These are phyloP conservation scores for Cephalopterus ornatus DNA, from an alignment of 2,113 vertebrate genomes.

Conservation along the genomic window DNA sequence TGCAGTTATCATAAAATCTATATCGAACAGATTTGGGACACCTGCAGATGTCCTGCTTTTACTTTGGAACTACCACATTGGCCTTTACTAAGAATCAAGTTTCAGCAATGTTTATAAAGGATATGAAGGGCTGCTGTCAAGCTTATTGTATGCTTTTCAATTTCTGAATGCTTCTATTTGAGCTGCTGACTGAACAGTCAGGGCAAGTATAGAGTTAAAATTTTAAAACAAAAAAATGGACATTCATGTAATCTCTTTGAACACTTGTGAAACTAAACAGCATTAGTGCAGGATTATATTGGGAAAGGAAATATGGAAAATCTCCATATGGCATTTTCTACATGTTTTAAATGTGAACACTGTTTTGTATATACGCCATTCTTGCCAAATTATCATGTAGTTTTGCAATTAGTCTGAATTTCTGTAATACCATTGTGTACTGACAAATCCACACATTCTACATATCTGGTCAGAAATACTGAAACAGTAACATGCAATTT, in stretches of 20 bases:
- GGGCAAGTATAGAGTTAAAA: not conserved
- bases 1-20: not conserved
- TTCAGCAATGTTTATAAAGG: not conserved
- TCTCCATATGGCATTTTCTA: not conserved
- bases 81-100: not conserved
- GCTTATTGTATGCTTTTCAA: not conserved
- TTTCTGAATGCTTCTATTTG: not conserved
- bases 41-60: not conserved
- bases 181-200: not conserved
- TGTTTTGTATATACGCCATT: not conserved
- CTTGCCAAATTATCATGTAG: not conserved
- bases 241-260: not conserved
- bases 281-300: not conserved
- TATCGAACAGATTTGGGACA: not conserved
- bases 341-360: not conserved
- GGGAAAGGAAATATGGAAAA: not conserved
- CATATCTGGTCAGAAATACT: not conserved
- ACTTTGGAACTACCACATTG: not conserved
- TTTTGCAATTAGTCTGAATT: not conserved
- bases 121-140: not conserved
- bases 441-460: not conserved
- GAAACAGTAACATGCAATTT: not conserved
- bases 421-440: not conserved
- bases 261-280: not conserved
- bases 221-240: not conserved